Conservation (phyloP, 2,113 vertebrate genomes). For the Ameiurus melas region DNA sequence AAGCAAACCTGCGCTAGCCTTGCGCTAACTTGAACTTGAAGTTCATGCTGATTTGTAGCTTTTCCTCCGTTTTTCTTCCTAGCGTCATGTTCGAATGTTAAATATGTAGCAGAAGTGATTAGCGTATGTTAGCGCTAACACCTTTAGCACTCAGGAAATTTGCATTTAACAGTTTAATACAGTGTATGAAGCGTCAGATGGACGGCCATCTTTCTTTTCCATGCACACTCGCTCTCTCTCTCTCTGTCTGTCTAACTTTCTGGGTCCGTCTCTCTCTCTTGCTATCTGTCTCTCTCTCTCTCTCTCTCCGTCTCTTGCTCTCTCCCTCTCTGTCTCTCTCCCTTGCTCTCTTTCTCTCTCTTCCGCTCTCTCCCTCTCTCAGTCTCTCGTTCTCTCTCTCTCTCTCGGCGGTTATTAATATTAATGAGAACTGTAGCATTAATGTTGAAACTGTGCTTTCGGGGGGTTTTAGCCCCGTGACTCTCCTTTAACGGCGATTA, state of each 20-base stretch:
- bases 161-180: conserved; percentile 29
- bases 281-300: too few species aligned
- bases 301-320: too few species aligned
- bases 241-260: too few species aligned
- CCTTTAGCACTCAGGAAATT: not conserved
- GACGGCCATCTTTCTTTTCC: conserved; percentile 36
- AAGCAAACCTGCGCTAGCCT: not conserved
- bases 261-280: too few species aligned
- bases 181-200: conserved; percentile 5
- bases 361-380: conserved; percentile 33
- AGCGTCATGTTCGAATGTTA: not conserved
- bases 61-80: not conserved
- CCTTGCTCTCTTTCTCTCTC: too few species aligned
- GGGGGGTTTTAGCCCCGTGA: conserved; percentile 70
- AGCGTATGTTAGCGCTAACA: not conserved
- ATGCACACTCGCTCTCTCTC: conserved; percentile 23
- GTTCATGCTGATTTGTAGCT: not conserved
- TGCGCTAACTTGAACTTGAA: not conserved
- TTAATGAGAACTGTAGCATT: conserved; percentile 74
- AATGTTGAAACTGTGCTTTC: conserved; percentile 74
- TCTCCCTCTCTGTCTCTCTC: too few species aligned
- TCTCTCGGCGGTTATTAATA: conserved; percentile 77
- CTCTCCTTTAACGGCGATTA: conserved; percentile 74
- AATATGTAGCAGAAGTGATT: not conserved
- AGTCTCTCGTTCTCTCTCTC: too few species aligned